Evolutionary conservation across 2,888 invertebrate species (phyloP).

Genomic region (Stenotaenia linearis): DNA sequence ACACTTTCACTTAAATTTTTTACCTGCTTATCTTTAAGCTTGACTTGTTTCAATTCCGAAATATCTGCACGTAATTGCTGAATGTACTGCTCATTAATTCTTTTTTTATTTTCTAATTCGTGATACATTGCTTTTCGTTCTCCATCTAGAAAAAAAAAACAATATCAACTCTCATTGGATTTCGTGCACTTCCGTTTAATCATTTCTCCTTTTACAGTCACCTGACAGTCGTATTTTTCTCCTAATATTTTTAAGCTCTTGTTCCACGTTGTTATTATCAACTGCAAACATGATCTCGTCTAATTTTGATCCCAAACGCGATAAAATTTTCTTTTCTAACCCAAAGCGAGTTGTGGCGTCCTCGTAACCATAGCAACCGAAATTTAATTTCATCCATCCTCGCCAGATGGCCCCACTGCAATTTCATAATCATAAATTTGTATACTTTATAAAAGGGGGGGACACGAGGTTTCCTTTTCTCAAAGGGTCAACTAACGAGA

Average conservation of each 20-base stretch:
- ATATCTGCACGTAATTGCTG: conserved; percentile 15
- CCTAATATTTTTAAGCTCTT: not conserved
- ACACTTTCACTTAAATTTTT: too few species aligned
- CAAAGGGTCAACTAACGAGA: not conserved
- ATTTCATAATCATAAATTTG: not conserved
- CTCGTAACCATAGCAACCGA: not conserved
- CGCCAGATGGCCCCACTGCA: not conserved
- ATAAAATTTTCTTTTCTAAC: not conserved
- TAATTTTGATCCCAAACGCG: not conserved
- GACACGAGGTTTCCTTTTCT: not conserved
- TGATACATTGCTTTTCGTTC: conserved; percentile 24
- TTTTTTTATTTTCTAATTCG: conserved; percentile 21
- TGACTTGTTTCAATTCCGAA: not conserved
- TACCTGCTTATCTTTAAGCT: conserved; percentile 4
- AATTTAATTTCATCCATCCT: not conserved
- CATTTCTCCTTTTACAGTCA: not conserved
- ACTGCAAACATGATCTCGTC: not conserved
- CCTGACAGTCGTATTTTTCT: not conserved
- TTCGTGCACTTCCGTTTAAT: not conserved
- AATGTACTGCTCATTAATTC: conserved; percentile 8
- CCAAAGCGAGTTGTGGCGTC: not conserved
- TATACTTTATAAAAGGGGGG: not conserved
- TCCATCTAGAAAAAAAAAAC: not conserved
- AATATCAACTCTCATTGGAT: not conserved
- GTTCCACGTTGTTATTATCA: not conserved